Percentiles rank a stretch among this genome's conserved stretches.
These are phyloP conservation scores for Pseudochromis fuscus DNA, from an alignment of 2,797 vertebrate genomes.

Conservation along the genomic window DNA sequence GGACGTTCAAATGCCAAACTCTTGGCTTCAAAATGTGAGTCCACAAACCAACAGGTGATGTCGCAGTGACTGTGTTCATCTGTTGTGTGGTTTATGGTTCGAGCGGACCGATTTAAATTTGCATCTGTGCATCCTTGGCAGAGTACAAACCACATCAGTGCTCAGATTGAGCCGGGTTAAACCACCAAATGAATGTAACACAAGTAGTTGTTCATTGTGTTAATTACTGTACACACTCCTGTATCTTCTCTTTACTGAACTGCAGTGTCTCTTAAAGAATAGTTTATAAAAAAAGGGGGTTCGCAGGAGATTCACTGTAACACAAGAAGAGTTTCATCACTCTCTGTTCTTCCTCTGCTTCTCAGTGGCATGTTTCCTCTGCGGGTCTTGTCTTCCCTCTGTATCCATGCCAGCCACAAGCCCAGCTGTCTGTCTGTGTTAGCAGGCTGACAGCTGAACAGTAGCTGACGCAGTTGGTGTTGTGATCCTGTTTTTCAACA, in stretches of 20 bases:
- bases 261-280: neutral
- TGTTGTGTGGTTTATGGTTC: too few relatives aligned
- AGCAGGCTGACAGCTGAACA: constrained; percentile 54
- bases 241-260: neutral
- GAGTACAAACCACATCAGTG: neutral
- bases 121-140: neutral
- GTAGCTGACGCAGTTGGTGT: constrained; percentile 41
- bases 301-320: neutral
- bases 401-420: constrained; percentile 48
- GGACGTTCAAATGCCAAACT: too few relatives aligned
- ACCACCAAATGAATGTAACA: neutral
- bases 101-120: too few relatives aligned
- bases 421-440: constrained; percentile 51
- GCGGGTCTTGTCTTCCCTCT: constrained; percentile 14
- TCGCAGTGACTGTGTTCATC: too few relatives aligned
- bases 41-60: too few relatives aligned
- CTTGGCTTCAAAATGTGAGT: too few relatives aligned
- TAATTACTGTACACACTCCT: neutral
- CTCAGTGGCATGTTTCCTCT: constrained; percentile 29
- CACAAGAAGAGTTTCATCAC: neutral
- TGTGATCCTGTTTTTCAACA: constrained; percentile 45
- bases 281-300: neutral
- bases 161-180: neutral
- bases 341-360: neutral
- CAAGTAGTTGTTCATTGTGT: neutral